These are phyloP conservation scores for Reinhardtius hippoglossoides DNA, from an alignment of 2,113 vertebrate species.

Conservation along the genomic window DNA sequence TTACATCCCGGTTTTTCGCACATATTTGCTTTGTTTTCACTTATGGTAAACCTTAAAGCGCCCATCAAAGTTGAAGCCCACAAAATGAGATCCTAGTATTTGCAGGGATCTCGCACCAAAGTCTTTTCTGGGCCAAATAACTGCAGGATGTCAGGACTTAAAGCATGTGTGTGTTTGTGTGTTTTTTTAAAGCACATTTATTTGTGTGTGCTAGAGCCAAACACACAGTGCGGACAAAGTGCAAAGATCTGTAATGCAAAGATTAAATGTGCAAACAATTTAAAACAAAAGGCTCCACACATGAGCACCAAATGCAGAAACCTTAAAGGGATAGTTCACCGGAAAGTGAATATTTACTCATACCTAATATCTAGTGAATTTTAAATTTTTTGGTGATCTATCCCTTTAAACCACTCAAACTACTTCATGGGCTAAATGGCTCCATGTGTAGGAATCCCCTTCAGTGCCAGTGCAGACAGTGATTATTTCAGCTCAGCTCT, in stretches of 20 bases:
- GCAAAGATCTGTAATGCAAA: neutral
- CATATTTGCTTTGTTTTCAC: constrained; percentile 4
- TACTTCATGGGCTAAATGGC: too few species aligned
- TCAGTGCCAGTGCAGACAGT: too few species aligned
- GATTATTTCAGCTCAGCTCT: too few species aligned
- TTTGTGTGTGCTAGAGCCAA: neutral
- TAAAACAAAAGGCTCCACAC: neutral
- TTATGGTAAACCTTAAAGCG: constrained; percentile 16
- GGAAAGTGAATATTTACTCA: too few species aligned
- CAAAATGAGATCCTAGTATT: constrained; percentile 15
- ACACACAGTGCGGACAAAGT: neutral
- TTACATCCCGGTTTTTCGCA: neutral
- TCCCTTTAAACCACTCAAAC: too few species aligned
- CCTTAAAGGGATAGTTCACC: too few species aligned
- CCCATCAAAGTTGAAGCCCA: neutral
- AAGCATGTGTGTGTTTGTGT: too few species aligned
- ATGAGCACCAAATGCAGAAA: neutral
- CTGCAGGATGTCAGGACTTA: neutral
- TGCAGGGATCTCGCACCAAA: neutral
- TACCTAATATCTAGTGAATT: too few species aligned
- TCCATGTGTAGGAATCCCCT: too few species aligned
- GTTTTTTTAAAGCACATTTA: too few species aligned
- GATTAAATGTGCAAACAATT: neutral
- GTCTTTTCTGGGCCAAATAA: constrained; percentile 24
- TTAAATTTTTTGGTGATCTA: too few species aligned